These are phyloP conservation scores for Hesperophylax magnus DNA, from an alignment of 1,140 invertebrate genomes.

Conservation along the genomic window DNA sequence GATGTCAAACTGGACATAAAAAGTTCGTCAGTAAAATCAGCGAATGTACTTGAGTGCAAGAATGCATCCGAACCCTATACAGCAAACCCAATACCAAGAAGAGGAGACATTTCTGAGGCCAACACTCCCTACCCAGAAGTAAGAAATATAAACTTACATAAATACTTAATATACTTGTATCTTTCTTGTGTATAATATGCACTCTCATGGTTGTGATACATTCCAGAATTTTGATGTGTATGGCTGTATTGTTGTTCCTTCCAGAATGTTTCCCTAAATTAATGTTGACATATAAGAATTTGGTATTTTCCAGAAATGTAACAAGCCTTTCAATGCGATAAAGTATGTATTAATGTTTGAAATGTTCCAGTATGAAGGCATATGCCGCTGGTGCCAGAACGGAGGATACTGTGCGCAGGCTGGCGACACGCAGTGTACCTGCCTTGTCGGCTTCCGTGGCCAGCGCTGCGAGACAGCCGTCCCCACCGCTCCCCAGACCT, in stretches of 20 bases:
- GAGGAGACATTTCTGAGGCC: conserved; percentile 65
- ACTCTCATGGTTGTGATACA: not conserved
- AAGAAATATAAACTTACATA: conserved; percentile 8
- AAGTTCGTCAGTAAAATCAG: conserved; percentile 63
- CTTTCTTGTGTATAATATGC: not conserved
- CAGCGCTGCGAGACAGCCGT: conserved; percentile 78
- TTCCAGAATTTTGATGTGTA: too few relatives aligned
- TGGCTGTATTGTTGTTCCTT: too few relatives aligned
- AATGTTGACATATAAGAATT: too few relatives aligned
- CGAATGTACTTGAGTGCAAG: conserved; percentile 65
- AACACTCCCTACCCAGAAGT: conserved; percentile 17
- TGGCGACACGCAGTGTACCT: conserved; percentile 66
- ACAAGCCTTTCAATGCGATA: too few relatives aligned
- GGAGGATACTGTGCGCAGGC: conserved; percentile 61
- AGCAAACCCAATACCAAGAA: conserved; percentile 48
- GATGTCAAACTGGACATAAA: conserved; percentile 62
- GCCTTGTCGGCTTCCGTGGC: conserved; percentile 73
- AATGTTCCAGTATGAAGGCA: conserved; percentile 55
- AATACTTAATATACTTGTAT: not conserved
- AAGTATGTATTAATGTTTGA: too few relatives aligned
- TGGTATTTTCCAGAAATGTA: too few relatives aligned
- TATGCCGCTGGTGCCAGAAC: conserved; percentile 69
- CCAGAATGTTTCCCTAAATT: too few relatives aligned
- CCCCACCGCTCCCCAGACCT: conserved; percentile 59
- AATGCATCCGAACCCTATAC: not conserved